phyloP scores from a whole-genome alignment of 2,888 invertebrate genomes.

The Vanessa cardui region DNA sequence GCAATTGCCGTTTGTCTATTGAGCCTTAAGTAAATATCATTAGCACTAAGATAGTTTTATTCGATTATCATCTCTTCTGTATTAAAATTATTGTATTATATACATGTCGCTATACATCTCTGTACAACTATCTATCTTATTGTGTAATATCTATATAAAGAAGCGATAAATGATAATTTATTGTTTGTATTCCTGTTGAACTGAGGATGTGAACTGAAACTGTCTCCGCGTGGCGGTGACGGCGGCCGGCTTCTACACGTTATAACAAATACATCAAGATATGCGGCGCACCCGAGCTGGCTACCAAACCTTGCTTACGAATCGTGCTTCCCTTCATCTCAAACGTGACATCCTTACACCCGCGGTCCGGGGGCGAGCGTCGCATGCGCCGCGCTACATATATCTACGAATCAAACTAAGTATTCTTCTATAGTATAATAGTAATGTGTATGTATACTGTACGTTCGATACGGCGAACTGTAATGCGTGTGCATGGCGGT shows the following conservation, averaged over 20 bases:
- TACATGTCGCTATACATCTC: conserved; percentile 76
- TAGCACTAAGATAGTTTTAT: conserved; percentile 77
- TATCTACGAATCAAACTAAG: conserved; percentile 82
- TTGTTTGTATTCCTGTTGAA: conserved; percentile 60
- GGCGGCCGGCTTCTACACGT: conserved; percentile 76
- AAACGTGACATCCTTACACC: conserved; percentile 2
- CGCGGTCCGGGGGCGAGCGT: conserved; percentile 48
- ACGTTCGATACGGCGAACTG: conserved; percentile 68
- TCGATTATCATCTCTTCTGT: conserved; percentile 67
- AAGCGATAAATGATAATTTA: conserved; percentile 65
- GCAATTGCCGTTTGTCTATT: conserved; percentile 70
- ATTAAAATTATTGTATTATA: conserved; percentile 80
- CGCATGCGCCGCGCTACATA: conserved; percentile 70
- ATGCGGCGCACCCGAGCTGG: conserved; percentile 54
- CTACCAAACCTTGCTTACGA: conserved; percentile 39
- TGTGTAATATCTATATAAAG: conserved; percentile 67
- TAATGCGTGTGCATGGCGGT: conserved; percentile 56
- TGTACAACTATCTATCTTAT: conserved; percentile 79
- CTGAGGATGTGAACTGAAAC: conserved; percentile 74
- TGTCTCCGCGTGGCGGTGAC: conserved; percentile 67
- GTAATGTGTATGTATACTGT: conserved; percentile 77
- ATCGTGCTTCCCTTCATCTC: conserved; percentile 12
- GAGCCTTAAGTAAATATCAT: conserved; percentile 75
- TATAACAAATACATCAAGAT: conserved; percentile 82
- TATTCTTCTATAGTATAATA: conserved; percentile 82